These are phyloP conservation scores for Schizaphis graminum DNA, from an alignment of 2,888 invertebrate genomes.

Conservation along the genomic window DNA sequence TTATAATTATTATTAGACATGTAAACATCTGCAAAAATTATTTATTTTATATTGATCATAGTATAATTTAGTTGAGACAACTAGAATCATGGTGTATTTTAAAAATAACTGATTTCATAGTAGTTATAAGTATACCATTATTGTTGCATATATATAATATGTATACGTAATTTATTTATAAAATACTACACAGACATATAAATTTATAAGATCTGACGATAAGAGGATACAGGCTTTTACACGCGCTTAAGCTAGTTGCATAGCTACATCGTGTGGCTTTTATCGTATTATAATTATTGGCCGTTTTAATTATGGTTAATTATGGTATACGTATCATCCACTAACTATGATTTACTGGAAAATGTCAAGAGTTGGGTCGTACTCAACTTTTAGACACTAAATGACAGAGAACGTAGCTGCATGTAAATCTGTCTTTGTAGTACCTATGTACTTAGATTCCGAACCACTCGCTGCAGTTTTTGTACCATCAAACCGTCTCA, in stretches of 20 bases:
- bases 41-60: background rate
- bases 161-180: background rate
- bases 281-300: no score
- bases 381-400: no score
- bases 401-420: no score
- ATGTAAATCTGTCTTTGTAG: background rate
- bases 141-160: background rate
- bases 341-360: no score
- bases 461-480: background rate
- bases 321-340: no score
- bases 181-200: background rate
- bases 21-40: background rate
- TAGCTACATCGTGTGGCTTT: no score
- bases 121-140: background rate
- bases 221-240: no score
- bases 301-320: no score
- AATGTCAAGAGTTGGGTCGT: no score
- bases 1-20: no score
- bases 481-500: background rate
- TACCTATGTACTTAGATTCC: background rate
- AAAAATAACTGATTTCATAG: background rate
- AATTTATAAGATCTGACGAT: background rate
- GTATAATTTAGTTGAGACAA: background rate
- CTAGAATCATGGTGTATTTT: background rate
- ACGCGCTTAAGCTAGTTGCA: no score